Percentiles rank a stretch among this genome's conserved stretches.
Evolutionary conservation across 2,113 vertebrate species (phyloP).

Genomic region (Plestiodon gilberti): DNA sequence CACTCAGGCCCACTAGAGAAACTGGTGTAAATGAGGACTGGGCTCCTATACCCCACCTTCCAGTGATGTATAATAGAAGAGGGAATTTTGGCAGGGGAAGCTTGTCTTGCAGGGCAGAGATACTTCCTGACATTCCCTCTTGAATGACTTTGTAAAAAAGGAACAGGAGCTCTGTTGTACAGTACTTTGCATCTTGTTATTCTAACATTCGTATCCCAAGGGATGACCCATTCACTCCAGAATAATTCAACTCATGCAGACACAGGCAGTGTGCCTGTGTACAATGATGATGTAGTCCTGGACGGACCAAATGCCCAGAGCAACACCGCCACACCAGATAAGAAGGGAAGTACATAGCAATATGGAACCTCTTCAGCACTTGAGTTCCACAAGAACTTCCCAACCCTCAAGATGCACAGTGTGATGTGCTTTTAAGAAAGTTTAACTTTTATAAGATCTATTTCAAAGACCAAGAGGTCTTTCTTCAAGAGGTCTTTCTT

Average conservation of each 20-base stretch:
- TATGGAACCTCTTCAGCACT: neutral
- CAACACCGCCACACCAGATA: too few relatives aligned
- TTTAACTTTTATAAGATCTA: neutral
- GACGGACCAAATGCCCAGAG: neutral
- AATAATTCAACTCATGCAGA: neutral
- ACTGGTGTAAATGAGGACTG: neutral
- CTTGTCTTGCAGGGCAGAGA: neutral
- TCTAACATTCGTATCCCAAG: neutral
- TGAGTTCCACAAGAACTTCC: too few relatives aligned
- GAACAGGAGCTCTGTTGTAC: neutral
- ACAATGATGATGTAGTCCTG: neutral
- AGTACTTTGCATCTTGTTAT: too few relatives aligned
- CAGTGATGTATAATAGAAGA: neutral
- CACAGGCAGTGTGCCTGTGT: neutral
- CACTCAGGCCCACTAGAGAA: neutral
- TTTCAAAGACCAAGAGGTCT: neutral
- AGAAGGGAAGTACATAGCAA: neutral
- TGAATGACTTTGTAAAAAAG: neutral
- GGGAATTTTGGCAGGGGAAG: neutral
- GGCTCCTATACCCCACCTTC: neutral
- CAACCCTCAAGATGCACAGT: neutral
- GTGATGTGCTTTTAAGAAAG: neutral
- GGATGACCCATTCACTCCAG: neutral
- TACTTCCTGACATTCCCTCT: neutral
- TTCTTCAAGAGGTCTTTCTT: neutral